Percentiles rank a stretch among this genome's conserved stretches.
Evolutionary conservation across 1,140 invertebrate species (phyloP).

Genomic region (Caenorhabditis brenneri): DNA sequence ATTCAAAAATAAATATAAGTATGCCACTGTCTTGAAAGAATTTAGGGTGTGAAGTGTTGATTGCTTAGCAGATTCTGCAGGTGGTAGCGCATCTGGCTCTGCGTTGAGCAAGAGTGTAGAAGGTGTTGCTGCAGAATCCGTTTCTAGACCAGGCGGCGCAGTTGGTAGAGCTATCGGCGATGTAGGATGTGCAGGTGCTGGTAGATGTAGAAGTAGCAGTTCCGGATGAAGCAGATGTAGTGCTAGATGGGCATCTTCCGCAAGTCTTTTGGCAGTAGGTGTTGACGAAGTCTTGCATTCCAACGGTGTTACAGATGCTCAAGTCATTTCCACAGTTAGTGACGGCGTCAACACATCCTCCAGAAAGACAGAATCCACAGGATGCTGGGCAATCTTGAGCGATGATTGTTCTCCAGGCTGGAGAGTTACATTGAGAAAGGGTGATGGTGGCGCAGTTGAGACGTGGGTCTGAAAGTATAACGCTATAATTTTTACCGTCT

Average conservation of each 20-base stretch:
- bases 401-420: too few species aligned
- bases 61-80: constrained; percentile 1
- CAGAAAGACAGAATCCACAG: too few species aligned
- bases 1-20: not conserved
- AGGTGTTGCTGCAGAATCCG: constrained; percentile 22
- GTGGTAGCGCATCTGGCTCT: not conserved
- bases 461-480: constrained; percentile 21
- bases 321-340: too few species aligned
- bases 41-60: not conserved
- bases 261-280: constrained; percentile 17
- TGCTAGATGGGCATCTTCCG: constrained; percentile 11
- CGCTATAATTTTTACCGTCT: too few species aligned
- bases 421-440: too few species aligned
- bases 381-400: too few species aligned
- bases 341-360: too few species aligned
- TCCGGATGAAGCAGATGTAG: not conserved
- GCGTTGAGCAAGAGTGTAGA: constrained; percentile 24
- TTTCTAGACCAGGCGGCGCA: not conserved
- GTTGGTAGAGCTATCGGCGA: not conserved
- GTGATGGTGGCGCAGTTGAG: constrained; percentile 36
- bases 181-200: not conserved
- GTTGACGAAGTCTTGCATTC: not conserved
- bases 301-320: too few species aligned
- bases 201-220: too few species aligned
- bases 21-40: constrained; percentile 16